These are phyloP conservation scores for Agrotis ipsilon DNA, from an alignment of 2,888 invertebrate genomes.

Conservation along the genomic window DNA sequence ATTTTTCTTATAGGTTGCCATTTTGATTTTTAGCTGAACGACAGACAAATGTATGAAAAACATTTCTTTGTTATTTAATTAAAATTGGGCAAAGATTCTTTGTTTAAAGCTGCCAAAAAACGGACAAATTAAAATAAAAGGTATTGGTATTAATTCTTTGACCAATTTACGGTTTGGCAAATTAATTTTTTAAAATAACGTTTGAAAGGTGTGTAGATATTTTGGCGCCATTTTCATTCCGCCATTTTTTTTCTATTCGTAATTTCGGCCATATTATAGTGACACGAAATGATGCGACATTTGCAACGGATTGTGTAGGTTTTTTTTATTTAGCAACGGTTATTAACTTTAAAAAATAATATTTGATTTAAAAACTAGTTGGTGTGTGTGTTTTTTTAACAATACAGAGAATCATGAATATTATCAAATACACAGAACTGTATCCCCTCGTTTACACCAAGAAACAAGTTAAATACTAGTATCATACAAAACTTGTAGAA, in stretches of 20 bases:
- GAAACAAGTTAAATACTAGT: too few species aligned
- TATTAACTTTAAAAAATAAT: background rate
- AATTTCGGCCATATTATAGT: background rate
- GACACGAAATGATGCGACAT: background rate
- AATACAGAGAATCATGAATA: too few species aligned
- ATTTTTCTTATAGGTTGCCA: background rate
- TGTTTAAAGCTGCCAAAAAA: constrained; percentile 25
- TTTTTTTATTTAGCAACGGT: background rate
- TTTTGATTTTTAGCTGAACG: too few species aligned
- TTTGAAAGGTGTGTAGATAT: too few species aligned
- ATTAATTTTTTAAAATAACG: too few species aligned
- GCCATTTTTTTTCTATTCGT: too few species aligned
- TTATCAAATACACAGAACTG: background rate
- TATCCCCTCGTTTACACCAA: too few species aligned
- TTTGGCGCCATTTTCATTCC: background rate
- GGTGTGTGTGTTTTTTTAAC: too few species aligned
- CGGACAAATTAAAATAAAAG: background rate
- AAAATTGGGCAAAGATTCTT: background rate
- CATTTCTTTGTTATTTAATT: background rate
- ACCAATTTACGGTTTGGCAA: background rate
- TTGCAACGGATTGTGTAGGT: background rate
- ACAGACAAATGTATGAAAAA: constrained; percentile 2
- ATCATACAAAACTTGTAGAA: too few species aligned
- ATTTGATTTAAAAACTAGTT: background rate
- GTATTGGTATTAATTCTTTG: background rate